Conservation (phyloP, 2,888 invertebrate genomes). For the Brachyptera risi region DNA sequence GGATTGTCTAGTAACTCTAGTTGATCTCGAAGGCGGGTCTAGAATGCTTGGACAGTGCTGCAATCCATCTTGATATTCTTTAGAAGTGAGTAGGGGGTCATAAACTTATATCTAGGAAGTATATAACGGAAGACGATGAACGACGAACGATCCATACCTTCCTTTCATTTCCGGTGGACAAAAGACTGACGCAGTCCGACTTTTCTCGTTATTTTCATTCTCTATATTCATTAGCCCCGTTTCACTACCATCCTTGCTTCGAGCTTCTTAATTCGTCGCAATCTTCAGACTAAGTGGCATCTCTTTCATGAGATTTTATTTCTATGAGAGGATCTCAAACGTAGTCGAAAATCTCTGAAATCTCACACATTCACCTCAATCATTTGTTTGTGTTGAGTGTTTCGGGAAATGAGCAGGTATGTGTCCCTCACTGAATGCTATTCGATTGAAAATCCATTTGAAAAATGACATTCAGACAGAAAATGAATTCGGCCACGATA, state of each 20-base stretch:
- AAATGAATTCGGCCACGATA: too few relatives aligned
- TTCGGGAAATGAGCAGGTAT: too few relatives aligned
- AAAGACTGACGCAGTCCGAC: constrained; percentile 3
- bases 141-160: constrained; percentile 1
- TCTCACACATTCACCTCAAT: too few relatives aligned
- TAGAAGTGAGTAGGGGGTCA: too few relatives aligned
- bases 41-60: not conserved
- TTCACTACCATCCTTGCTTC: not conserved
- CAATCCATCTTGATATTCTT: constrained; percentile 11
- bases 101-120: not conserved
- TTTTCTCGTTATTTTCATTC: not conserved
- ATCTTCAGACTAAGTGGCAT: constrained; percentile 3
- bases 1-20: constrained; percentile 19
- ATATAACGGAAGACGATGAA: not conserved
- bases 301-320: not conserved
- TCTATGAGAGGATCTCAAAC: too few relatives aligned
- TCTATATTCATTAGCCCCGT: not conserved
- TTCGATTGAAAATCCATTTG: too few relatives aligned
- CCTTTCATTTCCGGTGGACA: constrained; percentile 17
- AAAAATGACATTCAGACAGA: too few relatives aligned
- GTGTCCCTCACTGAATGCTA: too few relatives aligned
- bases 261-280: constrained; percentile 6
- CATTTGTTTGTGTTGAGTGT: too few relatives aligned
- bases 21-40: constrained; percentile 11
- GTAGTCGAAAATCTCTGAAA: too few relatives aligned